phyloP scores from a whole-genome alignment of 1,140 invertebrate genomes.

The Oreohelix idahoensis region DNA sequence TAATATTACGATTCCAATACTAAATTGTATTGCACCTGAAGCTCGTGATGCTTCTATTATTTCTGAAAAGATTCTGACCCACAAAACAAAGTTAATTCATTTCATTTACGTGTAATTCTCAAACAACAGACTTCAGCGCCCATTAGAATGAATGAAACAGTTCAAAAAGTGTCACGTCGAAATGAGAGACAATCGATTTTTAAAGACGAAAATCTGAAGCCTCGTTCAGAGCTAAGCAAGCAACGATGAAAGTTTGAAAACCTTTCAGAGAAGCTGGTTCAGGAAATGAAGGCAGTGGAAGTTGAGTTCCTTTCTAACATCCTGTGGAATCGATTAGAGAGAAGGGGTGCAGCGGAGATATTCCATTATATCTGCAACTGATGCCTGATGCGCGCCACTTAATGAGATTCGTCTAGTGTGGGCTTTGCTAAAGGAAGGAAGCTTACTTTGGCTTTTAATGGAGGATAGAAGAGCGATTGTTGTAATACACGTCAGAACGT shows the following conservation, averaged over 20 bases:
- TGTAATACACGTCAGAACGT: neutral
- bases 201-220: neutral
- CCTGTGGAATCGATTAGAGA: neutral
- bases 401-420: constrained; percentile 3
- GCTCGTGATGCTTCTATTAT: no score
- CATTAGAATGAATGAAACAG: neutral
- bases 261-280: neutral
- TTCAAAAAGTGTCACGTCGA: neutral
- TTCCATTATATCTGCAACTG: constrained; percentile 8
- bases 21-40: no score
- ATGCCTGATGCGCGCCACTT: constrained; percentile 7
- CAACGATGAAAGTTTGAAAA: constrained; percentile 4
- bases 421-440: neutral
- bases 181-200: neutral
- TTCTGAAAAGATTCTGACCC: no score
- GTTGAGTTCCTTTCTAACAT: neutral
- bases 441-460: neutral
- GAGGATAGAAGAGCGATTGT: neutral
- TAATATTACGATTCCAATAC: no score
- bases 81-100: no score
- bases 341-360: neutral
- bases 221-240: neutral
- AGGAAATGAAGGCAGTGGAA: constrained; percentile 5
- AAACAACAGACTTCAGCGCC: neutral
- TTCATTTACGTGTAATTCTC: neutral